phyloP scores from a whole-genome alignment of 2,888 invertebrate genomes.

The Apocheima hispidaria region DNA sequence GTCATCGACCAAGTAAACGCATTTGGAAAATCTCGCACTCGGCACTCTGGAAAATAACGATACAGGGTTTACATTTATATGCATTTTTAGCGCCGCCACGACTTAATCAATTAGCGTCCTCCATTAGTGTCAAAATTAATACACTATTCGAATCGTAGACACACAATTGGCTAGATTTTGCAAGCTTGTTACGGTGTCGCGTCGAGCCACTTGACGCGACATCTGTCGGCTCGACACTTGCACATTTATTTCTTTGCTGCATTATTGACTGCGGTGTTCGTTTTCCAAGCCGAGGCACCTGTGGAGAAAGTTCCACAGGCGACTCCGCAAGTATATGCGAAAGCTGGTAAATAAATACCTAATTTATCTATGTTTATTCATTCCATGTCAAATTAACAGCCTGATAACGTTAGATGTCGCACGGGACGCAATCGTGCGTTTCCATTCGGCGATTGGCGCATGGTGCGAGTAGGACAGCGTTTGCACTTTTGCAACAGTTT shows the following conservation, averaged over 20 bases:
- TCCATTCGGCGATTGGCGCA: background rate
- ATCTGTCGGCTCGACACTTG: constrained; percentile 2
- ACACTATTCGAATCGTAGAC: constrained; percentile 11
- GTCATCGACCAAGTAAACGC: no score
- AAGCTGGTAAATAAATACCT: constrained; percentile 24
- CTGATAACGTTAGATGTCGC: background rate
- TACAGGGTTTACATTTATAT: background rate
- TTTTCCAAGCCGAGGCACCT: constrained; percentile 32
- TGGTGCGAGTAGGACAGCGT: no score
- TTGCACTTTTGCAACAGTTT: no score
- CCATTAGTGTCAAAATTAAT: background rate
- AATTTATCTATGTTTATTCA: constrained; percentile 17
- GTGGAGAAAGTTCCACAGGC: constrained; percentile 34
- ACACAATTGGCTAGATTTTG: constrained; percentile 18
- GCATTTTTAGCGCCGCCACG: background rate
- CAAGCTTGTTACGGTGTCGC: constrained; percentile 3
- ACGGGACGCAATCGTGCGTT: background rate
- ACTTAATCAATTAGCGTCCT: background rate
- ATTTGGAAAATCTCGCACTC: no score
- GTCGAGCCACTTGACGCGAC: constrained; percentile 10
- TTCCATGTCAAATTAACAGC: constrained; percentile 4
- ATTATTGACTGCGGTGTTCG: constrained; percentile 23
- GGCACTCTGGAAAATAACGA: no score
- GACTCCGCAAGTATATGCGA: constrained; percentile 27
- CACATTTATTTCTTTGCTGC: constrained; percentile 21